Percentiles rank a stretch among this genome's conserved stretches.
These are phyloP conservation scores for Actinostola sp. DNA, from an alignment of 92 coral and sea anemone species.

Conservation along the genomic window DNA sequence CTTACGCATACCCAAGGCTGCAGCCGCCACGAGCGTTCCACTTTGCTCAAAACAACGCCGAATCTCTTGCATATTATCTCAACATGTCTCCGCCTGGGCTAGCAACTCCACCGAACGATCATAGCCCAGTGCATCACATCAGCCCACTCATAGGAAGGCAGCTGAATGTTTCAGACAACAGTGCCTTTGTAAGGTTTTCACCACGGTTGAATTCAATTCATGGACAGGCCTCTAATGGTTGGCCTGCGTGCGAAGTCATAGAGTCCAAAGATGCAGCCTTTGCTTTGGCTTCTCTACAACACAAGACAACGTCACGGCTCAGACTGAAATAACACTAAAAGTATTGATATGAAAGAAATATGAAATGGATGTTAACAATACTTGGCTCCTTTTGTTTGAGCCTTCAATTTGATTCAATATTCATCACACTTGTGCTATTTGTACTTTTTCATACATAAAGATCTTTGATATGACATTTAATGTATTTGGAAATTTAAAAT, in stretches of 20 bases:
- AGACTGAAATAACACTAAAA: neutral
- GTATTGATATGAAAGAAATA: too few species aligned
- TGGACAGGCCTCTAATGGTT: neutral
- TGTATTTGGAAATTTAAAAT: too few species aligned
- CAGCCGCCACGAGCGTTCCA: conserved; percentile 9
- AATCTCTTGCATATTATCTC: conserved; percentile 8
- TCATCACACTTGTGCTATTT: too few species aligned
- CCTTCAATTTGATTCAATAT: neutral
- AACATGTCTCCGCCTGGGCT: conserved; percentile 10
- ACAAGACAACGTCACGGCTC: neutral
- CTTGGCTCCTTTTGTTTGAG: neutral
- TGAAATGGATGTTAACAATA: neutral
- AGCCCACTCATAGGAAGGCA: conserved; percentile 13
- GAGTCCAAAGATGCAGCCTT: conserved; percentile 29
- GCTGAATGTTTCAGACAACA: conserved; percentile 33
- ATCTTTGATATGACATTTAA: too few species aligned
- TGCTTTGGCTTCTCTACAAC: conserved; percentile 20
- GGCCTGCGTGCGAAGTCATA: conserved; percentile 12
- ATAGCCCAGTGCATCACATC: conserved; percentile 12
- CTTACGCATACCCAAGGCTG: neutral
- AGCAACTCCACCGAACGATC: neutral
- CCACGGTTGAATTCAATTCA: neutral
- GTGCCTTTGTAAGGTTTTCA: conserved; percentile 32
- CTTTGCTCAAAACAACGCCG: neutral
- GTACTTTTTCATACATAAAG: too few species aligned